phyloP scores from a whole-genome alignment of 2,888 invertebrate species.

The Gordius sp. region DNA sequence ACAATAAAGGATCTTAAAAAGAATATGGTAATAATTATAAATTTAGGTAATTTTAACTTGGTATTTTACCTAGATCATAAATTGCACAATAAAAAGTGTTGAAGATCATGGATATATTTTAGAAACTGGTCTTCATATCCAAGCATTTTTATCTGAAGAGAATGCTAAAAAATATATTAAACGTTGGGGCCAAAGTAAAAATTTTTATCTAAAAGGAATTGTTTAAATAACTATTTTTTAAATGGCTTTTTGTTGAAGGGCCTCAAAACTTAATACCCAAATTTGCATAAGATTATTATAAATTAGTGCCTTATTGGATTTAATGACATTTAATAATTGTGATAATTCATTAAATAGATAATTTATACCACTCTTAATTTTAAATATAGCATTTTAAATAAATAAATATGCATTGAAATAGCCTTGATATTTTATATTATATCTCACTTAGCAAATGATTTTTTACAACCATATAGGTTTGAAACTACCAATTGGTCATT shows the following conservation, averaged over 20 bases:
- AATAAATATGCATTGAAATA: not conserved
- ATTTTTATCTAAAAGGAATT: not conserved
- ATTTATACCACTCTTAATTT: not conserved
- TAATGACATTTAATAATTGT: too few relatives aligned
- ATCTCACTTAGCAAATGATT: not conserved
- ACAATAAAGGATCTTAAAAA: not conserved
- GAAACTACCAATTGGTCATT: slow-evolving; percentile 1
- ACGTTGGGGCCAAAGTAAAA: not conserved
- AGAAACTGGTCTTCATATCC: not conserved
- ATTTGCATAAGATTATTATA: too few relatives aligned
- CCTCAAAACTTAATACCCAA: too few relatives aligned
- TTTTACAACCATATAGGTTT: not conserved
- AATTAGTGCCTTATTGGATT: too few relatives aligned
- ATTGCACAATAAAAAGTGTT: slow-evolving; percentile 2
- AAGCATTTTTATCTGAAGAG: slow-evolving; percentile 7
- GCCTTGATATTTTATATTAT: not conserved
- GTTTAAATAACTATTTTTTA: not conserved
- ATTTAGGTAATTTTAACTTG: not conserved
- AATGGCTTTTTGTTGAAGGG: too few relatives aligned
- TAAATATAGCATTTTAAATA: not conserved
- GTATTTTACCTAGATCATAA: not conserved
- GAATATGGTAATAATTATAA: slow-evolving; percentile 9
- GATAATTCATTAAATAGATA: too few relatives aligned
- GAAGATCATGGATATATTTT: slow-evolving; percentile 14
- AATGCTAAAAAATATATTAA: slow-evolving; percentile 2